Evolutionary conservation across 2,797 vertebrate species (phyloP).

Genomic region (Manis pentadactyla): DNA sequence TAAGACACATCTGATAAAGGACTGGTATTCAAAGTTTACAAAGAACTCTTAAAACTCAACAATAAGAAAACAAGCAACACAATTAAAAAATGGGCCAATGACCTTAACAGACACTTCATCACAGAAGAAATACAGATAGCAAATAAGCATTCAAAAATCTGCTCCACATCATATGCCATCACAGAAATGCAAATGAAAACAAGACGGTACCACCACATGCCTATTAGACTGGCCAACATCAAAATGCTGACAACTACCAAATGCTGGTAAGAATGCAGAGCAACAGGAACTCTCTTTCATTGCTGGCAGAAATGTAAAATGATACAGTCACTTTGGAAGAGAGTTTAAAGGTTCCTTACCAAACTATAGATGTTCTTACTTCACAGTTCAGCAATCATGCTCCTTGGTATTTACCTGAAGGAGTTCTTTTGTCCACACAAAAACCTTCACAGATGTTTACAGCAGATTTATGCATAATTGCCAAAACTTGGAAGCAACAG

Average conservation of each 20-base stretch:
- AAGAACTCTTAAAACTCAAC: neutral
- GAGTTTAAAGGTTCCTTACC: neutral
- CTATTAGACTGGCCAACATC: neutral
- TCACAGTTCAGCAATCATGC: neutral
- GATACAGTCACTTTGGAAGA: neutral
- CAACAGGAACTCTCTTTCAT: neutral
- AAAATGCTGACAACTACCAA: neutral
- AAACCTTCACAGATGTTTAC: neutral
- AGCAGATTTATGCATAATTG: neutral
- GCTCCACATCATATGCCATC: neutral
- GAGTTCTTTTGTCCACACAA: neutral
- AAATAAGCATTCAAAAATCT: neutral
- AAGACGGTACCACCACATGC: neutral
- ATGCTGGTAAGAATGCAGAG: neutral
- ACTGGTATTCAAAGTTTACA: neutral
- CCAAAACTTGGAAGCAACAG: neutral
- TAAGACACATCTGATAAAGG: neutral
- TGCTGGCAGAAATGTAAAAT: neutral
- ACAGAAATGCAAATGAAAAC: neutral
- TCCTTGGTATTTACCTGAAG: neutral
- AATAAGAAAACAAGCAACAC: neutral
- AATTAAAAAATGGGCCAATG: neutral
- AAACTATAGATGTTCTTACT: neutral
- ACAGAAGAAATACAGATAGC: neutral
- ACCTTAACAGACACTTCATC: neutral